These are phyloP conservation scores for Strigamia crassipes DNA, from an alignment of 2,888 invertebrate species.

Conservation along the genomic window DNA sequence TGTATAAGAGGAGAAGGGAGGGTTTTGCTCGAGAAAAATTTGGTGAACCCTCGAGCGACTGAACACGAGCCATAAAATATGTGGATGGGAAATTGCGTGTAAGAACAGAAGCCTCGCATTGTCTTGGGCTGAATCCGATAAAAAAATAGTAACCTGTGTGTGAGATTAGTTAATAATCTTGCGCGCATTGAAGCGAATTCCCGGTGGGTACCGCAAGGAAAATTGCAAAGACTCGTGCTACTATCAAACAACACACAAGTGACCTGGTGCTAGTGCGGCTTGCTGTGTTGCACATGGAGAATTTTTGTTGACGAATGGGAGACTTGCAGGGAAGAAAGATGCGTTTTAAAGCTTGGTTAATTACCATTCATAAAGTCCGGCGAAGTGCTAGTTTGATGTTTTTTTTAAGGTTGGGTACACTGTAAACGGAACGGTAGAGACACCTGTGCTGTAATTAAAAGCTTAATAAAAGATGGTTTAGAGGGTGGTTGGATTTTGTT, in stretches of 20 bases:
- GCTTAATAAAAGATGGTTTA: background rate
- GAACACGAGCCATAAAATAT: background rate
- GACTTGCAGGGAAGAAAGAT: background rate
- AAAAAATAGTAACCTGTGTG: conserved; percentile 12
- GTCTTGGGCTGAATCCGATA: conserved; percentile 6
- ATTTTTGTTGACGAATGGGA: background rate
- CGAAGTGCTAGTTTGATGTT: background rate
- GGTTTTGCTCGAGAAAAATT: conserved; percentile 5
- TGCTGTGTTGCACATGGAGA: background rate
- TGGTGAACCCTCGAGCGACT: conserved; percentile 16
- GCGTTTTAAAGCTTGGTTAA: background rate
- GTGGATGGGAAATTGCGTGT: conserved; percentile 15
- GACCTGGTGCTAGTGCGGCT: background rate
- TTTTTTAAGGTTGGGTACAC: background rate
- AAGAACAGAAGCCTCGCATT: background rate
- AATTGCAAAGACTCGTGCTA: conserved; percentile 10
- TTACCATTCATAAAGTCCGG: background rate
- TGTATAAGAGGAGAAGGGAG: background rate
- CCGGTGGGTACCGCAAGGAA: background rate
- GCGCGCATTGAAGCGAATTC: conserved; percentile 8
- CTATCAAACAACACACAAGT: conserved; percentile 16
- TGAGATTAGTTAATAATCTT: conserved; percentile 11
- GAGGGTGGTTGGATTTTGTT: background rate
- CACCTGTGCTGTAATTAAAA: conserved; percentile 16
- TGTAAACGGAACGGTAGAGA: background rate